Conservation (phyloP, 2,888 invertebrate genomes). For the Agrilus mali region DNA sequence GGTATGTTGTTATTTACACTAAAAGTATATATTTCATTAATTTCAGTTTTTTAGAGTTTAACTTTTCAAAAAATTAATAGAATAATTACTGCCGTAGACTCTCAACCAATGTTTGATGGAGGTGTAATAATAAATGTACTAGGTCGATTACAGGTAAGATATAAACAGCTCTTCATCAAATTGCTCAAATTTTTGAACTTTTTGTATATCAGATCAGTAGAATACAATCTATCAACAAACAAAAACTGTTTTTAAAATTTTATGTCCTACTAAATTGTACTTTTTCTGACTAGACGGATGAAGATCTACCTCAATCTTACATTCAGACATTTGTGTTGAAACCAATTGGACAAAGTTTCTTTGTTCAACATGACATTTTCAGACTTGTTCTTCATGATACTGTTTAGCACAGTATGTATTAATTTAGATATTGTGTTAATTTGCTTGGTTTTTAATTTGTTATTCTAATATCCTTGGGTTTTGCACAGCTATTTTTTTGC, state of each 20-base stretch:
- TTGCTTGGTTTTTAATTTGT: too few species aligned
- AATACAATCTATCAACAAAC: too few species aligned
- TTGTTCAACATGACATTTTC: slow-evolving; percentile 91
- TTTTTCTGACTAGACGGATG: slow-evolving; percentile 63
- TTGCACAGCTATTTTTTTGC: too few species aligned
- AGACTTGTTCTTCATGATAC: slow-evolving; percentile 81
- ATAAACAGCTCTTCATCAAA: too few species aligned
- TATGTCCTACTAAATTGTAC: slow-evolving; percentile 1
- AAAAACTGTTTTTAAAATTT: too few species aligned
- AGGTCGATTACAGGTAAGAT: slow-evolving; percentile 83
- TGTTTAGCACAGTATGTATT: slow-evolving; percentile 36
- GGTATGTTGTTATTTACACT: slow-evolving; percentile 43
- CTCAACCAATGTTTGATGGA: slow-evolving; percentile 97
- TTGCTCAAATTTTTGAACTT: too few species aligned
- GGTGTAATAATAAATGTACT: slow-evolving; percentile 92
- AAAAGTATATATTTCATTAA: neutral
- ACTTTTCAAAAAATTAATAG: slow-evolving; percentile 89
- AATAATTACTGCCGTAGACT: slow-evolving; percentile 85
- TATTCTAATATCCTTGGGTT: too few species aligned
- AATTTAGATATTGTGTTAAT: slow-evolving; percentile 1
- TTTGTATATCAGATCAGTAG: too few species aligned
- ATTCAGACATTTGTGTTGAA: slow-evolving; percentile 89
- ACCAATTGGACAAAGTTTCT: slow-evolving; percentile 78
- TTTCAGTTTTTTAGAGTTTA: slow-evolving; percentile 55
- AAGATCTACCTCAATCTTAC: slow-evolving; percentile 89